Conservation (phyloP, 2,113 vertebrate genomes). For the Cololabis saira region DNA sequence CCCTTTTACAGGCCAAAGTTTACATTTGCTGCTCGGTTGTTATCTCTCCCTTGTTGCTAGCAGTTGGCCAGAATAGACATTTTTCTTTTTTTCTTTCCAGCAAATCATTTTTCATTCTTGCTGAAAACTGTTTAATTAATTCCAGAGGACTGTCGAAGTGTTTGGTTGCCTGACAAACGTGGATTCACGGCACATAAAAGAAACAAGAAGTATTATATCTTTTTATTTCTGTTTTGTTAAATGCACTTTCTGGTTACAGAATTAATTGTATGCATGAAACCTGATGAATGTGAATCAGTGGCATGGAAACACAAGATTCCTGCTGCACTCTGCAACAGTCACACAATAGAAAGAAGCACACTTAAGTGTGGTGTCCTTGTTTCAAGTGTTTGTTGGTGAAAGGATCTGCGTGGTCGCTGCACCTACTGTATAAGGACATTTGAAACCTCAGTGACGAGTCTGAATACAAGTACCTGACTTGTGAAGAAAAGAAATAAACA, state of each 20-base stretch:
- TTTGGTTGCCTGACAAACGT: slow-evolving; percentile 38
- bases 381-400: background rate
- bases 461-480: too few relatives aligned
- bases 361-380: background rate
- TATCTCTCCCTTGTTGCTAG: slow-evolving; percentile 42
- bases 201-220: slow-evolving; percentile 18
- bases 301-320: background rate
- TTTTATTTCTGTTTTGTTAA: slow-evolving; percentile 17
- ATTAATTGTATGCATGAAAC: slow-evolving; percentile 13
- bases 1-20: slow-evolving; percentile 18
- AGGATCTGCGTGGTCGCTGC: slow-evolving; percentile 7
- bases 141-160: slow-evolving; percentile 37
- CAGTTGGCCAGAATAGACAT: slow-evolving; percentile 39
- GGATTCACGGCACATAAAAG: slow-evolving; percentile 26
- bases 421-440: too few relatives aligned
- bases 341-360: background rate
- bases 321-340: background rate
- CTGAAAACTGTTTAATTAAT: slow-evolving; percentile 49
- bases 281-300: slow-evolving; percentile 9
- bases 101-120: slow-evolving; percentile 36
- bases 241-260: slow-evolving; percentile 1
- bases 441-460: background rate
- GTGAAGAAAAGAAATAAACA: too few relatives aligned
- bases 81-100: slow-evolving; percentile 45
- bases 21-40: slow-evolving; percentile 47